Base-by-base conservation (phyloP, 2,113 vertebrate species). In the Eurypyga helias region DNA sequence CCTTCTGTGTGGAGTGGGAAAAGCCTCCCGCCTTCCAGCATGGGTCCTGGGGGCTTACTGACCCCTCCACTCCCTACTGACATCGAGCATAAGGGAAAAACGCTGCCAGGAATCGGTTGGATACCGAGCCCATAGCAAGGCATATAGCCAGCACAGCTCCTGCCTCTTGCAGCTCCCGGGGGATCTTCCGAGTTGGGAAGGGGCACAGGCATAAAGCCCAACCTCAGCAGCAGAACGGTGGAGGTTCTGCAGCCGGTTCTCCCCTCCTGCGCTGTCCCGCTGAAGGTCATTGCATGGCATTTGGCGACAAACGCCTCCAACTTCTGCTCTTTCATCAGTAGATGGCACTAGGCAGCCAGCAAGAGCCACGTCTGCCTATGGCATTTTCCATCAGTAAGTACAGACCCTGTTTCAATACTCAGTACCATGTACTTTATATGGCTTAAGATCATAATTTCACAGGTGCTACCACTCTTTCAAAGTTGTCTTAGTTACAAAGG, bases 321-420 rank as follows among this genome's bases (percentile, higher is more conserved):
- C 69, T 94, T 93, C 38, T 94, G 41, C 38, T 72, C 6, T 96
- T 89, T 84, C 69, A 67, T 81, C 97, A 95, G 87, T 95, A 98
- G 97, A 85, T 98, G 97, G 97, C 95, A 96, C 87, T 95, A 93
- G 75, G 61, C 89, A 90, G 92, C 94, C 67, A 95, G 65, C 64
- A 91, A 96, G 90, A 84, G 8, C 28, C 52, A 17, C 2, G 1
- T 45, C 65, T n/a, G 33, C 64, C 86, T 48, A 21, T 26, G 46
- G 18, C 55, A 25, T 72, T 89, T 89, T 75, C 58, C 52, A 70
- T 88, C 69, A 83, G 75, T 17, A 48, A 82, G 67, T 26, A 41
- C 41, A 78, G 57, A 31, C 78, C 33, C 60, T 70, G 76, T 75
- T 87, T 85, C 81, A 89, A 49, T 57, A 16, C 69, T 72, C 65